Evolutionary conservation across 2,888 invertebrate species (phyloP).

Genomic region (Resseliella maxima): DNA sequence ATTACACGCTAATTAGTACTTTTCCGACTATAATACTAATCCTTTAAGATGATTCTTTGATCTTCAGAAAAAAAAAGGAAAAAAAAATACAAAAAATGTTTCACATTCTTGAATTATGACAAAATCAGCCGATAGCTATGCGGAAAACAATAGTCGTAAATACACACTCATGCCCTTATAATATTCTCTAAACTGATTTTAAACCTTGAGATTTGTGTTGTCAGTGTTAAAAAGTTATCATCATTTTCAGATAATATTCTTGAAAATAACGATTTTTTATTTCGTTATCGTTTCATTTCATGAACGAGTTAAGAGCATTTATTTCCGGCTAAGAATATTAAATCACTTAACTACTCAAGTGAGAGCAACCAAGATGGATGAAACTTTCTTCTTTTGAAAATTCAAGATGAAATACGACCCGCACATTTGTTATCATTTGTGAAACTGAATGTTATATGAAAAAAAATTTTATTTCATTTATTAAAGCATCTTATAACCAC

Average conservation of each 20-base stretch:
- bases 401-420: constrained; percentile 18
- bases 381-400: background rate
- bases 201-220: background rate
- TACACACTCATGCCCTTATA: background rate
- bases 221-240: background rate
- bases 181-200: background rate
- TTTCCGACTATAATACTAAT: background rate
- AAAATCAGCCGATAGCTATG: background rate
- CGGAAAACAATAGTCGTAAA: background rate
- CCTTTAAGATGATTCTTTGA: constrained; percentile 25
- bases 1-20: constrained; percentile 25
- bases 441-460: background rate
- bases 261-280: background rate
- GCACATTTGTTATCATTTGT: background rate
- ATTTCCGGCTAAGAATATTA: background rate
- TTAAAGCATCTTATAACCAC: constrained; percentile 38
- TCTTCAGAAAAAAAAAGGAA: no score
- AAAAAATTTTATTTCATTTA: constrained; percentile 2
- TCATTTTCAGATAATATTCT: background rate
- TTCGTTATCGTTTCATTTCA: background rate
- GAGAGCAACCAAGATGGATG: background rate
- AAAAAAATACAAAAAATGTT: no score
- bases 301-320: constrained; percentile 12
- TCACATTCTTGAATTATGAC: background rate
- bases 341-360: background rate